phyloP scores from a whole-genome alignment of 2,888 invertebrate species.

The Geotrupes spiniger region DNA sequence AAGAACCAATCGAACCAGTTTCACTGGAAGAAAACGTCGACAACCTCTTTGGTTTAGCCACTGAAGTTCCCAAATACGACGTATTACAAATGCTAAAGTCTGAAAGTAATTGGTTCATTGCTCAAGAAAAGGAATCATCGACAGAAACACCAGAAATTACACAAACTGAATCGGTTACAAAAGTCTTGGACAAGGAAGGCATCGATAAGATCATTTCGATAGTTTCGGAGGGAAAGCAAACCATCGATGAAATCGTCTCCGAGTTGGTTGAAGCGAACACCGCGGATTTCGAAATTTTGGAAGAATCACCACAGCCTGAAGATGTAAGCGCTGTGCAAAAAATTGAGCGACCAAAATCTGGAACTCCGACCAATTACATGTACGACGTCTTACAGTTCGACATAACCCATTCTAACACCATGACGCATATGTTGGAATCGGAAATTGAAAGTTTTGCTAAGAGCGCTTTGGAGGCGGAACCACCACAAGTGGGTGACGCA shows the following conservation, averaged over 20 bases:
- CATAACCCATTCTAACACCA: conserved; percentile 10
- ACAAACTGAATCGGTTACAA: background rate
- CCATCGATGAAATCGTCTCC: conserved; percentile 12
- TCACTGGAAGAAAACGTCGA: background rate
- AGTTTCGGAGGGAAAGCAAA: conserved; percentile 9
- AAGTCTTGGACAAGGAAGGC: conserved; percentile 7
- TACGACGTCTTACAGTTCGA: conserved; percentile 19
- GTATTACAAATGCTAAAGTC: conserved; percentile 6
- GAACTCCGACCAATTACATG: conserved; percentile 1
- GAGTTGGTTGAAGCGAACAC: conserved; percentile 5
- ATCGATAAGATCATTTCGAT: conserved; percentile 10
- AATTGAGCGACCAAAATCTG: background rate
- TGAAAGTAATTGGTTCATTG: conserved; percentile 9
- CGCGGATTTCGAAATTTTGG: background rate
- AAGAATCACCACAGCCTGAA: background rate
- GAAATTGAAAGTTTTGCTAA: conserved; percentile 20
- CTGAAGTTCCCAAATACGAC: conserved; percentile 12
- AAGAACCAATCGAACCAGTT: too few species aligned
- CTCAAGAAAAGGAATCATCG: background rate
- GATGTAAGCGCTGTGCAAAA: background rate
- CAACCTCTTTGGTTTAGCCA: conserved; percentile 6
- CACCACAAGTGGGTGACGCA: background rate
- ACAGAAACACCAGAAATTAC: background rate
- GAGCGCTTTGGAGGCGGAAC: conserved; percentile 1
- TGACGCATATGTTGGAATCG: conserved; percentile 17